A percentile compares a stretch with the other conserved stretches of the same genome.
Conservation (phyloP, 2,888 invertebrate genomes). For the Sesamia inferens region DNA sequence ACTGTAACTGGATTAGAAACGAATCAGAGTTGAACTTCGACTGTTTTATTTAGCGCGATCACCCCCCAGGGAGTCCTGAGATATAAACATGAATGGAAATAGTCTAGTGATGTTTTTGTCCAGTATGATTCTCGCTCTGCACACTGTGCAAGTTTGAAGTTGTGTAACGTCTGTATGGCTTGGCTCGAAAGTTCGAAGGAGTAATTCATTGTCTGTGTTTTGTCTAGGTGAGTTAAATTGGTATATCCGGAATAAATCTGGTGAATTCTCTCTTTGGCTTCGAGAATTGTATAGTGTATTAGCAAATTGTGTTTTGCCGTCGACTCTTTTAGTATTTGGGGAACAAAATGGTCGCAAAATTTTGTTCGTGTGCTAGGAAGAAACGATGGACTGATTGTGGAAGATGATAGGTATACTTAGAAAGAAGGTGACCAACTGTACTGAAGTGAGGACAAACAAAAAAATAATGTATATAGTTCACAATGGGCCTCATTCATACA, state of each 20-base stretch:
- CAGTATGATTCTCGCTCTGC: slow-evolving; percentile 40
- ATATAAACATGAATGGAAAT: slow-evolving; percentile 84
- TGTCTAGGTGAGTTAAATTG: slow-evolving; percentile 1
- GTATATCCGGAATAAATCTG: background rate
- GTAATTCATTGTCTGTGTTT: slow-evolving; percentile 16
- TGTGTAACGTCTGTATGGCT: slow-evolving; percentile 27
- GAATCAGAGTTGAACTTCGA: too few relatives aligned
- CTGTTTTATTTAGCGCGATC: too few relatives aligned
- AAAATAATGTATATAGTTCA: background rate
- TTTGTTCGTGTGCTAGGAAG: background rate
- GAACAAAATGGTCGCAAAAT: background rate
- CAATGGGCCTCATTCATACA: too few relatives aligned
- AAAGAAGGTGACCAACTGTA: background rate
- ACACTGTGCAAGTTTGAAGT: slow-evolving; percentile 48
- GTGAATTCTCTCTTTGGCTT: background rate
- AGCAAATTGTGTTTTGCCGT: background rate
- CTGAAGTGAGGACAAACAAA: background rate
- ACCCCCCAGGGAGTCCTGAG: slow-evolving; percentile 78
- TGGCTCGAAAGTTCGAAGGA: slow-evolving; percentile 4
- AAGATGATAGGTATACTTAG: background rate
- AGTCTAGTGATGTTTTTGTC: slow-evolving; percentile 72
- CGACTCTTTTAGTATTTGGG: background rate
- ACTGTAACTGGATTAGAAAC: too few relatives aligned
- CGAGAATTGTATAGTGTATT: background rate
- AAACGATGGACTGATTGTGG: background rate